Conservation (phyloP, 2,888 invertebrate species). For the Heteromurus nitidus region DNA sequence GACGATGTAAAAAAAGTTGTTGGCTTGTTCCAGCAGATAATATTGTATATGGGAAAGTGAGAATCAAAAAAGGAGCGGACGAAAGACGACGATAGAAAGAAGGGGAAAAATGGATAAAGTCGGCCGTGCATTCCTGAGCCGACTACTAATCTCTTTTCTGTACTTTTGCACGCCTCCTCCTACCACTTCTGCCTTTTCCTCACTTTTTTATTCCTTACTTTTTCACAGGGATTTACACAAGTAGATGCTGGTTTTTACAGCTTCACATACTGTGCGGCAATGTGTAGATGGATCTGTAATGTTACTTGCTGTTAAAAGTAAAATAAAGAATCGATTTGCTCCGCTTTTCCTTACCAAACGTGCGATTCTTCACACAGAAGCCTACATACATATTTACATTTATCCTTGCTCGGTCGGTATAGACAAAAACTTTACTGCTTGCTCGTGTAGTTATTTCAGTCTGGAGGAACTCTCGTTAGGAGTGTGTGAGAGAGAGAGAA, state of each 20-base stretch:
- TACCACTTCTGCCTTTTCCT: slow-evolving; percentile 5
- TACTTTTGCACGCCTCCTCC: slow-evolving; percentile 27
- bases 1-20: slow-evolving; percentile 1
- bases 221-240: slow-evolving; percentile 23
- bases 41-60: too few relatives aligned
- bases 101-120: slow-evolving; percentile 29
- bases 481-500: not conserved
- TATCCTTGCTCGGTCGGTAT: slow-evolving; percentile 5
- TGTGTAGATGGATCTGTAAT: not conserved
- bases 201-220: slow-evolving; percentile 12
- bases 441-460: too few relatives aligned
- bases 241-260: not conserved
- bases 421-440: too few relatives aligned
- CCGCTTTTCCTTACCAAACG: not conserved
- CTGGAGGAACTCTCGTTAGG: too few relatives aligned
- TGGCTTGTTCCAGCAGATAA: not conserved
- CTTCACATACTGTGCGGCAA: too few relatives aligned
- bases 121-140: slow-evolving; percentile 39
- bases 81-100: not conserved
- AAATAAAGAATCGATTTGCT: slow-evolving; percentile 46
- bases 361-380: not conserved
- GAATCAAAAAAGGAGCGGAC: not conserved
- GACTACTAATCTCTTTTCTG: slow-evolving; percentile 45
- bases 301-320: not conserved
- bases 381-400: not conserved